Conservation (phyloP, 2,113 vertebrate genomes). For the Megaptera novaeangliae region DNA sequence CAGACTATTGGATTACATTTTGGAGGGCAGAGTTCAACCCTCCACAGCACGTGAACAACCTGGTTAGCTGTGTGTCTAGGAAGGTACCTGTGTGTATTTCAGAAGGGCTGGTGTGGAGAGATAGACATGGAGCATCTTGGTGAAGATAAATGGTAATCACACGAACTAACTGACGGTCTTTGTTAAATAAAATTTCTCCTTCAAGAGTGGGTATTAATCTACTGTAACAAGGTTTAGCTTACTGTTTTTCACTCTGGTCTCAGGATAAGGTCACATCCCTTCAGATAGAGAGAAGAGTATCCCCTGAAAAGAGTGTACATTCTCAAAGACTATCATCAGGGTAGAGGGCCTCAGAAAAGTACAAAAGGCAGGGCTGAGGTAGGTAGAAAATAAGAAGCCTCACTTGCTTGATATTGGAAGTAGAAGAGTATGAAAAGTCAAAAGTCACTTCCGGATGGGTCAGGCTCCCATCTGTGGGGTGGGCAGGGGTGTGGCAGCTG, state of each 20-base stretch:
- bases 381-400: background rate
- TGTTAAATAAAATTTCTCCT: background rate
- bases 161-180: background rate
- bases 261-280: background rate
- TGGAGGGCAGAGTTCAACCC: background rate
- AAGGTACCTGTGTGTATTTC: background rate
- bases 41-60: background rate
- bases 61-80: background rate
- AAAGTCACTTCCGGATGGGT: background rate
- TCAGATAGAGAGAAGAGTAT: background rate
- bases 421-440: background rate
- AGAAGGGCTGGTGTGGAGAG: background rate
- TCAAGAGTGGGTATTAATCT: background rate
- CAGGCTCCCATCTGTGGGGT: rapidly evolving
- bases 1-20: background rate
- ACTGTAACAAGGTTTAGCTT: background rate
- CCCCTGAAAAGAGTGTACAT: background rate
- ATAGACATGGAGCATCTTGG: background rate
- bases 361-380: background rate
- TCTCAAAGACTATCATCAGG: background rate
- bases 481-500: rapidly evolving
- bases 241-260: background rate
- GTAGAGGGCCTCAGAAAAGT: background rate
- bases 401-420: background rate
- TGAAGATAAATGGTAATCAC: background rate